These are phyloP conservation scores for Meriones psammophilus DNA, from an alignment of 2,797 vertebrate species.

Conservation along the genomic window DNA sequence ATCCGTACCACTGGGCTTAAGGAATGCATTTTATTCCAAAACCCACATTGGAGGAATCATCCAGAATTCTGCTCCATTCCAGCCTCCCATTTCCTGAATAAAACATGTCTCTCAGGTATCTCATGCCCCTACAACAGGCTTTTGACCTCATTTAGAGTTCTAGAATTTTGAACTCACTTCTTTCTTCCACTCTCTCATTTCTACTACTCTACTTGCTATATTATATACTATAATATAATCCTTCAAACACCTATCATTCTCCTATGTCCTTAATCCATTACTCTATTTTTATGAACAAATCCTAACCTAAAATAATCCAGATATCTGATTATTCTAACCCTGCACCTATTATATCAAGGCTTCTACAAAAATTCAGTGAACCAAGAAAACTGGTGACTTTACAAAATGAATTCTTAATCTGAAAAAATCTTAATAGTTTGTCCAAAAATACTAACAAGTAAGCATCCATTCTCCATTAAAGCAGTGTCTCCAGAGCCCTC, in stretches of 20 bases:
- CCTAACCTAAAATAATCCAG: conserved; percentile 2
- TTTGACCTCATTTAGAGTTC: neutral
- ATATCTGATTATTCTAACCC: neutral
- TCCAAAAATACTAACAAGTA: neutral
- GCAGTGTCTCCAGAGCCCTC: neutral
- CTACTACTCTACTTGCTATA: neutral
- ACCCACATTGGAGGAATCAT: neutral
- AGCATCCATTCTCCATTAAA: neutral
- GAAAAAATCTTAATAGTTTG: too few species aligned
- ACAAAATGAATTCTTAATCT: conserved; percentile 33
- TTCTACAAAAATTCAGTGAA: neutral
- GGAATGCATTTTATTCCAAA: conserved; percentile 22
- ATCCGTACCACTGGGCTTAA: neutral
- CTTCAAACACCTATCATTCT: neutral
- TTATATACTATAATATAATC: neutral
- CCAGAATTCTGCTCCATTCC: neutral
- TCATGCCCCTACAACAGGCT: neutral
- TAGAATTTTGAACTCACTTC: neutral
- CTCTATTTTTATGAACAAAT: neutral
- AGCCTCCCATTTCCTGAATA: neutral
- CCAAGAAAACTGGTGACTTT: neutral
- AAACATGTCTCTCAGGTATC: neutral
- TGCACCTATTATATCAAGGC: neutral
- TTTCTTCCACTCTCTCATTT: neutral
- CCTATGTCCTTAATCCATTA: neutral